A percentile compares a stretch with the other conserved stretches of the same genome.
Evolutionary conservation across 2,113 vertebrate genomes (phyloP).

Genomic region (Syrmaticus mikado): DNA sequence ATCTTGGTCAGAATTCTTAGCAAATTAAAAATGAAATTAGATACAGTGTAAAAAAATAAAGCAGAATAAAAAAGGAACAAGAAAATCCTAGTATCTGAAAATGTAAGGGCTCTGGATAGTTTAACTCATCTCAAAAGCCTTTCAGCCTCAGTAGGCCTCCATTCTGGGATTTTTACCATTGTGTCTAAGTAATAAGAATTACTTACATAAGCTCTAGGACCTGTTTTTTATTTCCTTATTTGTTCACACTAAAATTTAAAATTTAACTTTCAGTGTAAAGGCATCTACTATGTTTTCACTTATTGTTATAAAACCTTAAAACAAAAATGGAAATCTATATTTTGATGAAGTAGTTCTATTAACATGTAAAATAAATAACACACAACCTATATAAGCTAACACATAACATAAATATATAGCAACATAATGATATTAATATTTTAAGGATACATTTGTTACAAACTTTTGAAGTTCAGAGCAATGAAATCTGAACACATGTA

Average conservation of each 20-base stretch:
- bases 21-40: background rate
- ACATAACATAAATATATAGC: background rate
- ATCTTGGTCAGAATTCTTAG: background rate
- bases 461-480: background rate
- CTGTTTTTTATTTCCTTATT: background rate
- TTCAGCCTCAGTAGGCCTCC: background rate
- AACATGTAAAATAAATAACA: background rate
- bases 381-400: no score
- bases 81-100: background rate
- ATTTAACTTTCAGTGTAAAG: background rate
- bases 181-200: background rate
- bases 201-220: accelerated
- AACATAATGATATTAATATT: background rate
- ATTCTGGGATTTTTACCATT: background rate
- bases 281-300: background rate
- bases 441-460: background rate
- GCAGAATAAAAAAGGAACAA: accelerated
- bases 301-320: background rate
- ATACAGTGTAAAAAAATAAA: no score
- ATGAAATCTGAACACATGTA: background rate
- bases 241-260: background rate
- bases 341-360: background rate
- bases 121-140: background rate
- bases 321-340: background rate
- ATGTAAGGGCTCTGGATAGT: accelerated